Base-by-base conservation (phyloP, 1,140 invertebrate species). In the Aradophagus sp. region DNA sequence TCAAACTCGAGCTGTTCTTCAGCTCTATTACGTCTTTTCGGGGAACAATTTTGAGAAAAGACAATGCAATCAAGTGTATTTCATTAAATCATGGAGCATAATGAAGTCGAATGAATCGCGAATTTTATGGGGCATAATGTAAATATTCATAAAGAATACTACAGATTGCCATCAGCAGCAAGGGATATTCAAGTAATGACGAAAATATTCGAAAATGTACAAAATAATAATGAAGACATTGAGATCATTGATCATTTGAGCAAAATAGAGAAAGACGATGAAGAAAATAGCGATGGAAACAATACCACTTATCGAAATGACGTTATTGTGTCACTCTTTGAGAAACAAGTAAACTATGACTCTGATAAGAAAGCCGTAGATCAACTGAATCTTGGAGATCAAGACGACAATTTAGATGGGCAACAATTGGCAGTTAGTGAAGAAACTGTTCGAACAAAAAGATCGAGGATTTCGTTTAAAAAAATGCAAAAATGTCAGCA, bases 41-140 rank as follows among this genome's bases (percentile, higher is more conserved):
- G 11, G 53, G 53, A 12, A 77, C 75, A 0, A 36, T 19, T 13
- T 31, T 76, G 2, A 2, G 72, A 26, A 76, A 76, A 45, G 52
- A 77, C 29, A 47, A 74, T 35, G 75, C 70, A 2, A 78, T 71
- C 10, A 66, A 53, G 11, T 71, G 50, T 12, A 38, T 52, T 7
- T 31, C 48, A n/a, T 0, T 39, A 62, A n/a, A 72, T 74, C 31
- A 44, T 77, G 19, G 4, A 50, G 11, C 27, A 47, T n/a, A 29
- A 50, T 44, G 59, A 74, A 62, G 26, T 77, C 0, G 31, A 74
- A 17, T 31, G 44, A 7, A 19, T 78, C 4, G 75, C 75, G 12
- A 70, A 74, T 19, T 74, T 58, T 31, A 42, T 78, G 36, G 75
- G 77, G 0, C 77, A 78, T 47, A 61, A 68, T 32, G 50, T 67